These are phyloP conservation scores for Idaea aversata DNA, from an alignment of 2,888 invertebrate species.

Conservation along the genomic window DNA sequence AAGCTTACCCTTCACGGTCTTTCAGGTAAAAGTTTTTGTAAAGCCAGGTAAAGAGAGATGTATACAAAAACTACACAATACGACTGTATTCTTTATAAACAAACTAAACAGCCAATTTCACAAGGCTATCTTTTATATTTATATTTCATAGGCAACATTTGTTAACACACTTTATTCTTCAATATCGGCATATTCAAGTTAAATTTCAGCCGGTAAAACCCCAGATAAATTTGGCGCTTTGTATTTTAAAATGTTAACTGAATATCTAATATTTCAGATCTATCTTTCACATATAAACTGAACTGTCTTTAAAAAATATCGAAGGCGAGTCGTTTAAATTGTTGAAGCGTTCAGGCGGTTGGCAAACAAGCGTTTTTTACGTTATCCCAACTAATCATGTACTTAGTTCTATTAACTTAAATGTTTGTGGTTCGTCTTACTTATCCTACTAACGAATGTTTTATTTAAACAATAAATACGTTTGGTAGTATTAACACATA, in stretches of 20 bases:
- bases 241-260: not conserved
- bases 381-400: not conserved
- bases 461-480: not conserved
- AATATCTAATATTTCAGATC: not conserved
- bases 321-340: not conserved
- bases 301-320: conserved; percentile 2
- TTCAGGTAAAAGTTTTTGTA: not conserved
- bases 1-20: not conserved
- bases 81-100: not conserved
- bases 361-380: not conserved
- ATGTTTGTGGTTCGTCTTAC: not conserved
- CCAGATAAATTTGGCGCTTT: too few species aligned
- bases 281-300: not conserved
- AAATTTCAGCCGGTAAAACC: too few species aligned
- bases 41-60: not conserved
- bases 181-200: too few species aligned
- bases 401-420: not conserved
- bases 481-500: not conserved
- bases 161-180: too few species aligned
- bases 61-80: not conserved
- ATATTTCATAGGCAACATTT: too few species aligned
- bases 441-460: not conserved
- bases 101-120: not conserved
- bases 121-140: too few species aligned
- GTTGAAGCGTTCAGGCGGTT: not conserved